Evolutionary conservation across 2,113 vertebrate genomes (phyloP).

Genomic region (Propithecus coquereli): DNA sequence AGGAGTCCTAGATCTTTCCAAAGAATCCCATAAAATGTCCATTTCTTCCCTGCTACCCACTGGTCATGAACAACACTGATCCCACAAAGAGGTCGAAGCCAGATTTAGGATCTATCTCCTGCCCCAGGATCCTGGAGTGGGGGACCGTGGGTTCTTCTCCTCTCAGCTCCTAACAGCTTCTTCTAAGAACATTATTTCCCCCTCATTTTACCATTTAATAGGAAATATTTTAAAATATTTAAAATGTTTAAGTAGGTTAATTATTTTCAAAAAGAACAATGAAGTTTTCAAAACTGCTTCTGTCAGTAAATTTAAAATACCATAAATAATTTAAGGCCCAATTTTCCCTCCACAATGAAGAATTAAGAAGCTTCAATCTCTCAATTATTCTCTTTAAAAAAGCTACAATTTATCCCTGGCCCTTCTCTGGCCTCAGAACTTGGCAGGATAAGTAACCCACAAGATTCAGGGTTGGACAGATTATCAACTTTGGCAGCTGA

Average conservation of each 20-base stretch:
- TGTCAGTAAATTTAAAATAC: slow-evolving; percentile 76
- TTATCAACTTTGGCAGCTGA: neutral
- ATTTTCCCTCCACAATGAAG: slow-evolving; percentile 73
- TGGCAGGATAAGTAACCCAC: neutral
- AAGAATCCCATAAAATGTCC: neutral
- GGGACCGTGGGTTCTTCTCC: fast-evolving
- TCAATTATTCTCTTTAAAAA: slow-evolving; percentile 59
- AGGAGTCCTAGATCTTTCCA: neutral
- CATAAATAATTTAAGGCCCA: slow-evolving; percentile 78
- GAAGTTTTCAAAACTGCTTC: slow-evolving; percentile 74
- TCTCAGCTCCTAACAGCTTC: neutral
- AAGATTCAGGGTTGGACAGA: neutral
- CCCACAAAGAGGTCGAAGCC: neutral
- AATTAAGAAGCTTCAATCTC: slow-evolving; percentile 67
- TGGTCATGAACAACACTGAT: neutral
- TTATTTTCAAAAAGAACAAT: slow-evolving; percentile 75
- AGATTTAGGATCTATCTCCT: neutral
- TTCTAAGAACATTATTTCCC: neutral
- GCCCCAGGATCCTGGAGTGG: neutral
- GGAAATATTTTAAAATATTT: slow-evolving; percentile 64
- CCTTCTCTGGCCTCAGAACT: neutral
- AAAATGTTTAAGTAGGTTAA: slow-evolving; percentile 76
- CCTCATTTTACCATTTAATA: neutral
- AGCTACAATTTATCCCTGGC: slow-evolving; percentile 26
- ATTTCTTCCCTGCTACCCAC: neutral